Base-by-base conservation (phyloP, 2,113 vertebrate genomes). In the Rutilus rutilus region DNA sequence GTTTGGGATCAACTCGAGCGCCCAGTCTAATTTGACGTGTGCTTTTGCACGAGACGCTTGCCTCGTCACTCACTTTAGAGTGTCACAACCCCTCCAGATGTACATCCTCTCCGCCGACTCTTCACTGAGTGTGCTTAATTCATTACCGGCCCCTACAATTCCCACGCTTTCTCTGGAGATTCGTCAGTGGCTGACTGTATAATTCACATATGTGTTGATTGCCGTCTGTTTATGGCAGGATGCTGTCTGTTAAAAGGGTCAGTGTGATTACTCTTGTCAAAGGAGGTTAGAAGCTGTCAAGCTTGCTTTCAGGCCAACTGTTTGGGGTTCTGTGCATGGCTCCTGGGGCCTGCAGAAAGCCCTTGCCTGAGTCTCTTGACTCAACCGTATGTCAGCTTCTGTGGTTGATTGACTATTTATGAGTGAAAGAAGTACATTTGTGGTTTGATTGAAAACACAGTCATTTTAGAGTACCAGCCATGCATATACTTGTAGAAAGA, bases 201-300 rank as follows among this genome's bases (percentile, higher is more conserved):
- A 88, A 90, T 91, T 89, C 74, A 89, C 90, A 90, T 50, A 42
- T 78, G 80, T 87, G 86, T 83, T 78, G 78, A 83, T 88, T 87
- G 62, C 87, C 74, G 78, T 90, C 85, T 91, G 90, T 88, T 92
- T 89, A 45, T 62, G 76, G 83, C 84, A 74, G 83, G 84, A 62
- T n/a, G 67, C 77, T 83, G 88, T 88, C 87, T 89, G 85, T 91
- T 89, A 87, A 69, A 21, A 45, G 45, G 88, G 52, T 88, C 85
- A 85, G 39, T 12, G 45, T 78, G 65, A 76, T 85, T 87, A 89
- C 87, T 87, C 65, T 60, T 89, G 84, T 85, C 76, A 85, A 82
- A 83, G 85, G 86, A 90, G 85, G 89, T 91, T 90, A 89, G 90
- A 86, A 87, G 86, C 79, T 91, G 90, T 90, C 89, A 91, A 36